Evolutionary conservation across 2,113 vertebrate genomes (phyloP).

Genomic region (Rhodinocichla rosea): DNA sequence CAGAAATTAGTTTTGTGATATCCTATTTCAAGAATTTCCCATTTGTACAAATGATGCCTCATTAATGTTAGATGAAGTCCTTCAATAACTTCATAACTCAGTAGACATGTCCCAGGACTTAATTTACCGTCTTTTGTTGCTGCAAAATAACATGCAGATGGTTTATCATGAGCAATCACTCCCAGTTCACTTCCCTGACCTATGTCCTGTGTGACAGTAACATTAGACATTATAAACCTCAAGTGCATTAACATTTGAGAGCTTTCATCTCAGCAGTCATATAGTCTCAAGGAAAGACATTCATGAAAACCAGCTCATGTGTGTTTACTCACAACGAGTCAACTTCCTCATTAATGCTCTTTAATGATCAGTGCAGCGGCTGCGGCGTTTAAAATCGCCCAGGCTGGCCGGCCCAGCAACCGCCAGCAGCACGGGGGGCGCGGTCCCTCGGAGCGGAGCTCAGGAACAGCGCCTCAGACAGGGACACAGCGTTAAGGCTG

Average conservation of each 20-base stretch:
- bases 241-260: slow-evolving; percentile 26
- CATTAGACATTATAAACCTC: background rate
- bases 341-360: background rate
- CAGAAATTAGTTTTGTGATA: background rate
- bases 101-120: background rate
- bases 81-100: background rate
- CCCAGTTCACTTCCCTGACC: slow-evolving; percentile 16
- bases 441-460: no score
- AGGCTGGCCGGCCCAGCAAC: no score
- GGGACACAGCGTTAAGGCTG: no score
- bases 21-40: background rate
- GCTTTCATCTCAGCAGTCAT: background rate
- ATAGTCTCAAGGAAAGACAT: background rate
- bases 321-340: background rate
- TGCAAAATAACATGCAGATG: slow-evolving; percentile 6
- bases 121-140: background rate
- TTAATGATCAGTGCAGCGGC: background rate
- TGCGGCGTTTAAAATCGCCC: no score
- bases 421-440: no score
- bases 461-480: no score
- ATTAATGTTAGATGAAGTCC: background rate
- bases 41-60: slow-evolving; percentile 1
- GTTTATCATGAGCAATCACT: background rate
- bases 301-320: background rate
- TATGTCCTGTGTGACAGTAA: slow-evolving; percentile 20